Evolutionary conservation across 1,140 invertebrate genomes (phyloP).

Genomic region (Cotesia typhae): DNA sequence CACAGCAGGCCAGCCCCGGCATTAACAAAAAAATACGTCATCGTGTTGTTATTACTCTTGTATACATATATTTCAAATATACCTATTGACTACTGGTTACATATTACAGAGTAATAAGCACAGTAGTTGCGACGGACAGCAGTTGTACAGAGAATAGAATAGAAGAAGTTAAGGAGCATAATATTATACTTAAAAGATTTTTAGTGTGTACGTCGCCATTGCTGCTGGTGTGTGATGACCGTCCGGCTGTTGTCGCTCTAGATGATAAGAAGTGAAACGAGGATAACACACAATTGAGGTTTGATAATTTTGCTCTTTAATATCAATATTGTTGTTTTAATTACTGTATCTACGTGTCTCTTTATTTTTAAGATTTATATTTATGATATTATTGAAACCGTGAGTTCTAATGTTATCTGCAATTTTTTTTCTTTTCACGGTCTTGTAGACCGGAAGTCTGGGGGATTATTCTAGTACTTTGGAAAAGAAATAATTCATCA

Average conservation of each 20-base stretch:
- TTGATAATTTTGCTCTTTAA: conserved; percentile 15
- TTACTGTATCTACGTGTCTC: neutral
- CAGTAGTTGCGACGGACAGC: conserved; percentile 5
- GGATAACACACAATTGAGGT: conserved; percentile 4
- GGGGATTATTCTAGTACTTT: no score
- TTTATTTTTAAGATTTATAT: no score
- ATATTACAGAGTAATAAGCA: no score
- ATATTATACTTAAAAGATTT: neutral
- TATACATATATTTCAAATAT: no score
- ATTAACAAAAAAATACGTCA: no score
- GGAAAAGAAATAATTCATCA: no score
- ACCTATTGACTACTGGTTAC: no score
- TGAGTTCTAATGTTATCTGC: no score
- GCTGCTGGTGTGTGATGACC: conserved; percentile 23
- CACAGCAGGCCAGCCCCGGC: no score
- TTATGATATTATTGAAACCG: neutral
- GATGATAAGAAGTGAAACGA: conserved; percentile 13
- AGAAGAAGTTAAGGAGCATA: conserved; percentile 9
- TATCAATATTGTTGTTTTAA: neutral
- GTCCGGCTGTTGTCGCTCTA: conserved; percentile 25
- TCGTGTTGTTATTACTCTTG: no score
- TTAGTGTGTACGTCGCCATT: conserved; percentile 32
- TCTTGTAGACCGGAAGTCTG: no score
- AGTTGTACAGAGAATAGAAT: conserved; percentile 10
- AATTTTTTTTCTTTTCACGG: no score